Percentiles rank a stretch among this genome's conserved stretches.
These are phyloP conservation scores for Netelia fuscicornis DNA, from an alignment of 2,888 invertebrate species.

Conservation along the genomic window DNA sequence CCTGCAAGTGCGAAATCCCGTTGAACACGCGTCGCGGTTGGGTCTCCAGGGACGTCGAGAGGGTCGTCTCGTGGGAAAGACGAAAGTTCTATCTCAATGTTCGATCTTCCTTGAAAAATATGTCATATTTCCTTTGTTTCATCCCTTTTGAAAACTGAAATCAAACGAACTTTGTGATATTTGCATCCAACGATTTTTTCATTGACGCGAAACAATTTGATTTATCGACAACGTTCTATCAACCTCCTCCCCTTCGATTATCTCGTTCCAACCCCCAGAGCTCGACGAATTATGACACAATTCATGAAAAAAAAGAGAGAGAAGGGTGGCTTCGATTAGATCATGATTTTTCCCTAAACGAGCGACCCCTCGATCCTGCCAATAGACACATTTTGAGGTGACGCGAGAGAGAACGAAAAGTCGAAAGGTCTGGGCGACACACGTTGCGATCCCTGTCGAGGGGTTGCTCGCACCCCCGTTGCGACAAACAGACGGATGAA, in stretches of 20 bases:
- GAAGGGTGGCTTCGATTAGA: slow-evolving; percentile 33
- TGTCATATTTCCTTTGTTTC: neutral
- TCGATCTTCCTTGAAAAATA: neutral
- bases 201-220: neutral
- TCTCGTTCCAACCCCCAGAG: neutral
- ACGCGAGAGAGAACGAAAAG: slow-evolving; percentile 24
- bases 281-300: slow-evolving; percentile 41
- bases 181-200: neutral
- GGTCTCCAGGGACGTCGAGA: slow-evolving; percentile 54
- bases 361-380: slow-evolving; percentile 62
- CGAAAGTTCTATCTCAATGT: slow-evolving; percentile 20
- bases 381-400: slow-evolving; percentile 63
- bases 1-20: slow-evolving; percentile 60
- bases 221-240: neutral
- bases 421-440: slow-evolving; percentile 66
- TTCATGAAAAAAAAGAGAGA: slow-evolving; percentile 22
- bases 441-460: slow-evolving; percentile 65
- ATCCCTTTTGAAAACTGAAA: neutral
- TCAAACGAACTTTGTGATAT: neutral
- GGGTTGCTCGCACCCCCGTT: slow-evolving; percentile 70
- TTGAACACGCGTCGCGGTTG: slow-evolving; percentile 59
- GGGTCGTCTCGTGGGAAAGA: slow-evolving; percentile 54
- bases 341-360: slow-evolving; percentile 55
- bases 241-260: neutral
- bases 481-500: slow-evolving; percentile 75